Conservation (phyloP, 2,797 vertebrate genomes). For the Melanotaenia trifasciata region DNA sequence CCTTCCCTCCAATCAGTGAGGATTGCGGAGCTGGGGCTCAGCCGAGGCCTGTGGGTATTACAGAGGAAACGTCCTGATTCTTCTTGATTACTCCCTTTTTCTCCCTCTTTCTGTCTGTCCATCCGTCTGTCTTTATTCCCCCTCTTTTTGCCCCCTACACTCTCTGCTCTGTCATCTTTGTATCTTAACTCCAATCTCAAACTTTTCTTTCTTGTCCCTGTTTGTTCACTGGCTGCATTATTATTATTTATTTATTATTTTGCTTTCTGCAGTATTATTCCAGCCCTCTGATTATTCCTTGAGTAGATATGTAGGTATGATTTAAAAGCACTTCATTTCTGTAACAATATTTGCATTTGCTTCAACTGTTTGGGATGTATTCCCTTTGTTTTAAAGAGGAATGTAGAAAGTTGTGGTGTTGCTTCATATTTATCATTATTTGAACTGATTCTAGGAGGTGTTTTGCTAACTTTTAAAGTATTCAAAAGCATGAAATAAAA, state of each 20-base stretch:
- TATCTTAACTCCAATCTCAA: constrained; percentile 53
- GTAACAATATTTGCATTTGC: background rate
- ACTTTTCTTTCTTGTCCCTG: constrained; percentile 38
- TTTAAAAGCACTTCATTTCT: too few relatives aligned
- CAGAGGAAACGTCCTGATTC: constrained; percentile 80
- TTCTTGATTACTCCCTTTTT: constrained; percentile 74
- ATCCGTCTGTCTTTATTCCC: constrained; percentile 33
- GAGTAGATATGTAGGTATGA: too few relatives aligned
- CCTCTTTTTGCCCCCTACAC: constrained; percentile 41
- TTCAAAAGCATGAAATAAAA: background rate
- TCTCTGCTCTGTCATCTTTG: constrained; percentile 47
- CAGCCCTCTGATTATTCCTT: constrained; percentile 30
- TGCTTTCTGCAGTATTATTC: constrained; percentile 14
- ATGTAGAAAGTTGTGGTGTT: background rate
- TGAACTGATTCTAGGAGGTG: background rate
- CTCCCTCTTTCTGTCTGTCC: constrained; percentile 3
- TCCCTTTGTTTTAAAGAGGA: too few relatives aligned
- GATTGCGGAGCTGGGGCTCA: constrained; percentile 75
- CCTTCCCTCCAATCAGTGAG: constrained; percentile 82
- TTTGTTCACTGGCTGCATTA: constrained; percentile 15
- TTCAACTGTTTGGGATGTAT: background rate
- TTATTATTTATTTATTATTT: constrained; percentile 5
- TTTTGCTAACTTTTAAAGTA: background rate
- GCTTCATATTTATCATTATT: background rate
- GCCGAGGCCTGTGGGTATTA: constrained; percentile 79